Conservation (phyloP, 2,797 vertebrate species). For the Lacerta viridis region DNA sequence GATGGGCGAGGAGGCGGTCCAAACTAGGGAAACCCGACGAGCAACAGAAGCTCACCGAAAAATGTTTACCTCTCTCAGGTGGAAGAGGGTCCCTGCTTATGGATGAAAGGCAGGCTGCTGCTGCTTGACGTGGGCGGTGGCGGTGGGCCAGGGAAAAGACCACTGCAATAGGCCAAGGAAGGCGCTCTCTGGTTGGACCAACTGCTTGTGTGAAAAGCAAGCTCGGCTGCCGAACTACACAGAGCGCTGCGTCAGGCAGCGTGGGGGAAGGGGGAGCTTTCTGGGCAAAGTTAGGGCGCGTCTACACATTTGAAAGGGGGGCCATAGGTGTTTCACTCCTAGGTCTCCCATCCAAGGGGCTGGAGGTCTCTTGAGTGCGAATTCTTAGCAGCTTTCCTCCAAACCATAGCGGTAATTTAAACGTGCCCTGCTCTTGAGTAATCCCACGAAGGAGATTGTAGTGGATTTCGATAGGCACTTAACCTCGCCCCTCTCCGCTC, state of each 20-base stretch:
- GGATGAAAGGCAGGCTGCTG: no score
- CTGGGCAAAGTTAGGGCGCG: neutral
- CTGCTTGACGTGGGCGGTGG: no score
- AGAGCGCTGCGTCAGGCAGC: neutral
- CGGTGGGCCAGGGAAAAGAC: neutral
- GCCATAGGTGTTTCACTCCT: neutral
- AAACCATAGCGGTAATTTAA: neutral
- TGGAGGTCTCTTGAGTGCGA: no score
- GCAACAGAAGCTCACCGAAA: accelerated
- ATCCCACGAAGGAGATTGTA: neutral
- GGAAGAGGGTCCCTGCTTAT: neutral
- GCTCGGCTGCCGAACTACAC: neutral
- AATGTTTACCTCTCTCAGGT: no score
- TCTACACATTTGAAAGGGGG: no score
- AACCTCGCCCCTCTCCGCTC: neutral
- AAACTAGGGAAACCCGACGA: neutral
- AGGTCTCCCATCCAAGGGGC: neutral
- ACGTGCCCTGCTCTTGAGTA: no score
- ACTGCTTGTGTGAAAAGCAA: neutral
- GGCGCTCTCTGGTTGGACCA: neutral
- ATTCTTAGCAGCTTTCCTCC: neutral
- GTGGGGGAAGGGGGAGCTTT: neutral
- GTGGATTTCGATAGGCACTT: no score
- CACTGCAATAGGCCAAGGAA: neutral
- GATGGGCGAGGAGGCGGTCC: conserved; percentile 12